Evolutionary conservation across 2,888 invertebrate genomes (phyloP), one percentile per base, ranked within the genome.

Genomic region (Belgica antarctica): DNA sequence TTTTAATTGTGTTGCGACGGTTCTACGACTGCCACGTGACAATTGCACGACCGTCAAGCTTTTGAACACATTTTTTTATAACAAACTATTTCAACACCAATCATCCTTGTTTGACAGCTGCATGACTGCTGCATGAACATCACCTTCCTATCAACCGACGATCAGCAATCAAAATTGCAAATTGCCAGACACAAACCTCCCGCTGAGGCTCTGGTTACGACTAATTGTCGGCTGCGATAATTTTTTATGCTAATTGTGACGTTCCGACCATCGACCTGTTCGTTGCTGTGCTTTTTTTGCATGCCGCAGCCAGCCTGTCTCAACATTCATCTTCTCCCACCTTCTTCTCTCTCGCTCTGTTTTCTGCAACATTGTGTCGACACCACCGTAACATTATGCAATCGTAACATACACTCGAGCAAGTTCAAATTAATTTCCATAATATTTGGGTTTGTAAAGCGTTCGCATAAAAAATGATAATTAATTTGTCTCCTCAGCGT

Each of bases 401-500:
- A 3, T 12, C 7, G 34, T 12, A 7, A n/a, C n/a, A 61, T 22
- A 12, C 8, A 27, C 24, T 8, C 27, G 12, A 27, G n/a, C 61
- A 34, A 62, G 34, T 62, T 62, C 62, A 34, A 22, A 15, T 25
- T 70, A 59, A 61, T 61, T 70, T 70, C 34, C 70, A 70, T 70
- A 70, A 59, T 70, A 61, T 70, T 61, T 70, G 70, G 70, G 70
- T 70, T 70, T 61, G 25, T 70, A 31, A 28, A 19, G 28, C 65
- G 47, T 15, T 41, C 41, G 41, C 24, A 24, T 17, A n/a, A 61
- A 25, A 4, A 34, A 34, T 34, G 34, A 68, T 66, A 68, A 68
- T 68, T 68, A 68, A 66, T 66, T 47, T 66, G 47, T 46, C 15
- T 46, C 15, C 4, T 46, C 7, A 5, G 46, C 46, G 15, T 46